A percentile compares a stretch with the other conserved stretches of the same genome.
phyloP scores from a whole-genome alignment of 1,140 invertebrate species.

The Plutomurus gul region DNA sequence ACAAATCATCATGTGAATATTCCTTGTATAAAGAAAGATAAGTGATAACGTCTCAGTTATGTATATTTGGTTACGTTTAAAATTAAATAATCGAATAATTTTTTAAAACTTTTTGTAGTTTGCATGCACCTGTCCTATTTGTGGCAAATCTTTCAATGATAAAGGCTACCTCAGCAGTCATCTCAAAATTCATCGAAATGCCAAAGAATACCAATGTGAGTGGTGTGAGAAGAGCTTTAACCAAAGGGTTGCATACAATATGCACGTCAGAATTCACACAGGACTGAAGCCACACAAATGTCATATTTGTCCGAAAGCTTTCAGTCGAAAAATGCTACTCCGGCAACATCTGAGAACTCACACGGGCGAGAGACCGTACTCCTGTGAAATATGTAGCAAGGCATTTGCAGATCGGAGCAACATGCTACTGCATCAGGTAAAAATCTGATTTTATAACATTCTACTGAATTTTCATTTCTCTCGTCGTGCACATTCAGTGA shows the following conservation, averaged over 20 bases:
- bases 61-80: too few species aligned
- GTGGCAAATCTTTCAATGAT: constrained; percentile 77
- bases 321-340: constrained; percentile 56
- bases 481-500: background rate
- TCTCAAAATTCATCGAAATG: constrained; percentile 73
- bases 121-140: constrained; percentile 73
- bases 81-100: too few species aligned
- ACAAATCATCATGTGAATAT: too few species aligned
- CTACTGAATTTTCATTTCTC: background rate
- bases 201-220: constrained; percentile 73
- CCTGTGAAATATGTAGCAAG: constrained; percentile 80
- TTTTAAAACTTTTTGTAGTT: too few species aligned
- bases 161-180: constrained; percentile 76
- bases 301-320: constrained; percentile 45
- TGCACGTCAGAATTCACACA: constrained; percentile 81
- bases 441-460: background rate
- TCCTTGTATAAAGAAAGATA: too few species aligned
- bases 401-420: constrained; percentile 76
- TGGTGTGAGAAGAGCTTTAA: constrained; percentile 78
- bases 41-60: too few species aligned
- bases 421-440: constrained; percentile 79
- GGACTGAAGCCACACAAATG: constrained; percentile 55
- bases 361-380: constrained; percentile 69
- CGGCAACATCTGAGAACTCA: constrained; percentile 66
- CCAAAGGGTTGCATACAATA: constrained; percentile 79